Percentiles rank a stretch among this genome's conserved stretches.
Conservation (phyloP, 2,888 invertebrate genomes). For the Homarus gammarus region DNA sequence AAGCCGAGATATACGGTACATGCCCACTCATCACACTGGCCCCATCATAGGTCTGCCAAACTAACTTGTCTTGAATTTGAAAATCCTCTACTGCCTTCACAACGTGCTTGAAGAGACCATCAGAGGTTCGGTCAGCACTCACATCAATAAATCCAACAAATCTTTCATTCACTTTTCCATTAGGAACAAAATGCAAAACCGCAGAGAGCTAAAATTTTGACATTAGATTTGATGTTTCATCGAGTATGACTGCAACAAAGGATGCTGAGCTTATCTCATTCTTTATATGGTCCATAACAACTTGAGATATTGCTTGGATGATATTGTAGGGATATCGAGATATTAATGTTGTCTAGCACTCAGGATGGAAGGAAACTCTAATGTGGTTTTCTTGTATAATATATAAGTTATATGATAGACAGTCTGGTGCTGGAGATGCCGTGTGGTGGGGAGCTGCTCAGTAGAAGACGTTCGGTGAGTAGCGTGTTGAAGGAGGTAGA, state of each 20-base stretch:
- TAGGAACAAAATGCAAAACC: conserved; percentile 77
- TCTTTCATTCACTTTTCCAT: conserved; percentile 77
- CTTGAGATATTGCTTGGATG: too few relatives aligned
- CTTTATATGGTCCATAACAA: not conserved
- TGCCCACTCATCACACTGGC: not conserved
- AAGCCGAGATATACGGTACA: too few relatives aligned
- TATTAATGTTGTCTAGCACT: too few relatives aligned
- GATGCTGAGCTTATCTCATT: conserved; percentile 3
- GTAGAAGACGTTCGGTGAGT: too few relatives aligned
- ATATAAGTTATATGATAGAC: too few relatives aligned
- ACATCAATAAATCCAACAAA: conserved; percentile 78
- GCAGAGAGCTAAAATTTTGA: conserved; percentile 77
- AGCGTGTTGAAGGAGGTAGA: too few relatives aligned
- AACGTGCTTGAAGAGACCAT: conserved; percentile 76
- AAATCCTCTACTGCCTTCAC: conserved; percentile 76
- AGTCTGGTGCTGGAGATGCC: too few relatives aligned
- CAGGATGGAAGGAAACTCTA: too few relatives aligned
- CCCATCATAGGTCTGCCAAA: conserved; percentile 15
- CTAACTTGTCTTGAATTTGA: conserved; percentile 19
- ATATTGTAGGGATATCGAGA: too few relatives aligned
- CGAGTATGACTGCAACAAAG: conserved; percentile 14
- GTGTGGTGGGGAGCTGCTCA: too few relatives aligned
- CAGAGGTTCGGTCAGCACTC: conserved; percentile 77
- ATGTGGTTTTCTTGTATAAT: too few relatives aligned
- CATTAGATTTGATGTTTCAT: conserved; percentile 77